phyloP scores from a whole-genome alignment of 2,797 vertebrate species.

The Loriculus beryllinus region DNA sequence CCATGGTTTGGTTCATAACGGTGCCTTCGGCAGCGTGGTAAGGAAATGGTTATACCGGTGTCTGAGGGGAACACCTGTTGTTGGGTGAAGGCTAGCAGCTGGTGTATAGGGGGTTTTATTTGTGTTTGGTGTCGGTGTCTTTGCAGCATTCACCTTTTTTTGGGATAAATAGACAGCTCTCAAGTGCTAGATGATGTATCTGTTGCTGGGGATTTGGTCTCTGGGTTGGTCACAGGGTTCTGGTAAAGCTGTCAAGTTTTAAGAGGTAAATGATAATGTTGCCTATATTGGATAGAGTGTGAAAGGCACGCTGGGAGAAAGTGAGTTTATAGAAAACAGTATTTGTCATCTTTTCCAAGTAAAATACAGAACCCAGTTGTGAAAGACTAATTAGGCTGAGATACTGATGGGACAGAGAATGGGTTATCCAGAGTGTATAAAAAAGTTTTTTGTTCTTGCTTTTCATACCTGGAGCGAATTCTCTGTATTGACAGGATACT shows the following conservation, averaged over 20 bases:
- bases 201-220: neutral
- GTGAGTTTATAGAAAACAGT: neutral
- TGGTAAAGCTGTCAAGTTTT: neutral
- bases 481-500: neutral
- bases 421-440: neutral
- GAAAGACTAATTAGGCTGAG: neutral
- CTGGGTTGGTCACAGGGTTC: neutral
- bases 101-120: fast-evolving
- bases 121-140: neutral
- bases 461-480: neutral
- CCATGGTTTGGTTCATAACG: neutral
- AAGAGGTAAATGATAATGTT: neutral
- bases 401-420: neutral
- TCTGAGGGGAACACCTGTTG: neutral
- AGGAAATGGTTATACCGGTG: neutral
- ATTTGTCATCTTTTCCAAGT: neutral
- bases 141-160: neutral
- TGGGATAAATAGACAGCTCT: neutral
- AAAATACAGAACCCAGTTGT: neutral
- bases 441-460: neutral
- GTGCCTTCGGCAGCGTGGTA: neutral
- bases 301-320: neutral
- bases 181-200: fast-evolving
- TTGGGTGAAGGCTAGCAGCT: neutral
- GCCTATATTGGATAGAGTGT: neutral